Conservation (phyloP, 1,140 invertebrate genomes). For the Drosophila santomea region DNA sequence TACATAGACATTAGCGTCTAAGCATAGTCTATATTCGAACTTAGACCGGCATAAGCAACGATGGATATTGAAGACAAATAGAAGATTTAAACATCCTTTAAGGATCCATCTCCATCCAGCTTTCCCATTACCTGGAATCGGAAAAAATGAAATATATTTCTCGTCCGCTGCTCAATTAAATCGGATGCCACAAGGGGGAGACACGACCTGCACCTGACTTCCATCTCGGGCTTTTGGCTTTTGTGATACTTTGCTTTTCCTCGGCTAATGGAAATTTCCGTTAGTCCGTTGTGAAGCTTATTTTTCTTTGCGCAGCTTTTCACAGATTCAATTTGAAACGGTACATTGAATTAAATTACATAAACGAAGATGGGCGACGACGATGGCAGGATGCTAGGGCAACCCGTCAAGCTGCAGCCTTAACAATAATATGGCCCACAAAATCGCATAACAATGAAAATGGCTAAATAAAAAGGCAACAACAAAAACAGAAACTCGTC, state of each 20-base stretch:
- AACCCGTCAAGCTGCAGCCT: conserved; percentile 63
- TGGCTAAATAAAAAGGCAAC: conserved; percentile 77
- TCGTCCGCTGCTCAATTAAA: conserved; percentile 72
- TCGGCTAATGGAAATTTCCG: conserved; percentile 75
- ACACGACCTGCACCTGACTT: conserved; percentile 32
- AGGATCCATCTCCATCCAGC: conserved; percentile 11
- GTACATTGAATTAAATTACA: conserved; percentile 82
- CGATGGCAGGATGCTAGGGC: conserved; percentile 48
- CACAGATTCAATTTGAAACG: conserved; percentile 82
- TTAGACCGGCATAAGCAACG: too few species aligned
- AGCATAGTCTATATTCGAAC: too few species aligned
- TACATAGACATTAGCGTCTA: too few species aligned
- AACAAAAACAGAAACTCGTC: conserved; percentile 70
- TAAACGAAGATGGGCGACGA: conserved; percentile 47
- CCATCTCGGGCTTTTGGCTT: conserved; percentile 50
- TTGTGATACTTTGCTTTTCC: conserved; percentile 43
- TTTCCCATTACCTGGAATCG: background rate
- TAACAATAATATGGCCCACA: conserved; percentile 81
- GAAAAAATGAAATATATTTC: conserved; percentile 42
- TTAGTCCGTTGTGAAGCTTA: conserved; percentile 60
- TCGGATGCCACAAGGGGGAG: conserved; percentile 19
- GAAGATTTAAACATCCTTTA: conserved; percentile 4
- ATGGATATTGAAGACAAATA: too few species aligned
- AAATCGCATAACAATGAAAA: conserved; percentile 81
- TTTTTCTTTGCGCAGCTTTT: conserved; percentile 71